phyloP scores from a whole-genome alignment of 2,888 invertebrate species.

The Lutraria lutraria region DNA sequence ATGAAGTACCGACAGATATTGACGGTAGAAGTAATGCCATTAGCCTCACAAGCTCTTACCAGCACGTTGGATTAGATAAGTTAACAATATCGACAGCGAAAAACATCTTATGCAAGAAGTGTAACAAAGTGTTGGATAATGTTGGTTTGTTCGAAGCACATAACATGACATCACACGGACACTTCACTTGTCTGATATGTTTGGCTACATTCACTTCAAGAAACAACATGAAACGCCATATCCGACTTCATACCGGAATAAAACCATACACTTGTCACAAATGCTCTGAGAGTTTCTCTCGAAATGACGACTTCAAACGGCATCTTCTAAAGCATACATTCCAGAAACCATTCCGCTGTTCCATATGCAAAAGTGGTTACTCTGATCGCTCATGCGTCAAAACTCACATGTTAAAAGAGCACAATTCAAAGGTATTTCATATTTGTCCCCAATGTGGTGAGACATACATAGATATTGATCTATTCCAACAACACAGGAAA shows the following conservation, averaged over 20 bases:
- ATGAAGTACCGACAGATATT: not conserved
- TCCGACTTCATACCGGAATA: slow-evolving; percentile 79
- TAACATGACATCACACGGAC: slow-evolving; percentile 73
- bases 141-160: slow-evolving; percentile 75
- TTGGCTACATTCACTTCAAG: slow-evolving; percentile 78
- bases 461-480: slow-evolving; percentile 69
- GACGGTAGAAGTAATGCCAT: not conserved
- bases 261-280: slow-evolving; percentile 77
- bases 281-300: slow-evolving; percentile 77
- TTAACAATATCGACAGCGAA: slow-evolving; percentile 50
- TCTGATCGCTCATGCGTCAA: slow-evolving; percentile 78
- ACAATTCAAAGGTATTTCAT: slow-evolving; percentile 72
- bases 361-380: slow-evolving; percentile 78
- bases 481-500: slow-evolving; percentile 78
- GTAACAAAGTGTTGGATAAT: slow-evolving; percentile 69
- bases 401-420: slow-evolving; percentile 78
- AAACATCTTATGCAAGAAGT: slow-evolving; percentile 75
- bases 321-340: slow-evolving; percentile 80
- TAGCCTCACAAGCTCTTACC: not conserved
- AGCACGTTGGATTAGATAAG: slow-evolving; percentile 33
- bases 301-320: slow-evolving; percentile 80
- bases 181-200: slow-evolving; percentile 79
- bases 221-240: slow-evolving; percentile 80
- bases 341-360: slow-evolving; percentile 79
- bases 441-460: slow-evolving; percentile 80